phyloP scores from a whole-genome alignment of 2,797 vertebrate genomes.

The Florisuga fusca region DNA sequence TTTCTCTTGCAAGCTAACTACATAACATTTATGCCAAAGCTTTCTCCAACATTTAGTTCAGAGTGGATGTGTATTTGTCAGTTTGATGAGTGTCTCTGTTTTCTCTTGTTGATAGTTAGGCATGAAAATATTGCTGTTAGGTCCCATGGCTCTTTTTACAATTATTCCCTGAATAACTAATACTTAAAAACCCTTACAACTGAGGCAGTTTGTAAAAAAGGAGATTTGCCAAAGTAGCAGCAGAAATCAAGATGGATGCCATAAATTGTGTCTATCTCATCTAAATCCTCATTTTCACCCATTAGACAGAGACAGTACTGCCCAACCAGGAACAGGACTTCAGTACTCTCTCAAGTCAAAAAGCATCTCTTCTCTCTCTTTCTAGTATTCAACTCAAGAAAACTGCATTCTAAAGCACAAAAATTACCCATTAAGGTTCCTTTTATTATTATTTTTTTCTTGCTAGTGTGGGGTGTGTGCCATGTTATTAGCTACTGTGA shows the following conservation, averaged over 20 bases:
- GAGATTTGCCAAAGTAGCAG: background rate
- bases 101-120: background rate
- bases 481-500: background rate
- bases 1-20: background rate
- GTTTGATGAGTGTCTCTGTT: conserved; percentile 27
- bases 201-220: conserved; percentile 16
- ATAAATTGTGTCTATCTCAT: background rate
- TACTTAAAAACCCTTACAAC: background rate
- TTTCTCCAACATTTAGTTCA: background rate
- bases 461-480: background rate
- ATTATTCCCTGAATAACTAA: conserved; percentile 27
- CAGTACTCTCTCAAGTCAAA: conserved; percentile 26
- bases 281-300: conserved; percentile 34
- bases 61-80: conserved; percentile 7
- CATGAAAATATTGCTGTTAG: conserved; percentile 21
- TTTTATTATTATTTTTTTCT: conserved; percentile 36
- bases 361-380: background rate
- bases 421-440: conserved; percentile 27
- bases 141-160: background rate
- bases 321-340: background rate
- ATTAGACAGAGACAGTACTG: conserved; percentile 10
- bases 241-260: background rate
- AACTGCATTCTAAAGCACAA: conserved; percentile 35
- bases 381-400: background rate
- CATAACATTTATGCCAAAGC: background rate